A percentile compares a stretch with the other conserved stretches of the same genome.
Conservation (phyloP, 2,888 invertebrate genomes). For the Ariolimax columbianus region DNA sequence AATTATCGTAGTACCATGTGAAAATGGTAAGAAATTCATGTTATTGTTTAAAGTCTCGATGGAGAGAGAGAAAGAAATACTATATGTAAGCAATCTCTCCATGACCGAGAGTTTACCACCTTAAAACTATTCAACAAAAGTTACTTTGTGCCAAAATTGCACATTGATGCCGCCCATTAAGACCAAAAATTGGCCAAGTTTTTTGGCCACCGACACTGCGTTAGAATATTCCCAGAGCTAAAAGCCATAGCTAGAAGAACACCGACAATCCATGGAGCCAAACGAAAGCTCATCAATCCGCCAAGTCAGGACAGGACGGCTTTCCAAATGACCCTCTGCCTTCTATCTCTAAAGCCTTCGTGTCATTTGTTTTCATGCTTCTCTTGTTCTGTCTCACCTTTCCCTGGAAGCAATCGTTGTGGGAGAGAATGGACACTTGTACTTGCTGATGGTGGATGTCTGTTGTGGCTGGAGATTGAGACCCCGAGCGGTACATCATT, state of each 20-base stretch:
- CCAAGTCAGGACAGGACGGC: background rate
- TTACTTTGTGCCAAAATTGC: too few species aligned
- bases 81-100: too few species aligned
- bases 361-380: constrained; percentile 19
- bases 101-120: too few species aligned
- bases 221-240: background rate
- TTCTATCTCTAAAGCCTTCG: background rate
- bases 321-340: background rate
- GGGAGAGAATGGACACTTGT: background rate
- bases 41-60: too few species aligned
- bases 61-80: too few species aligned
- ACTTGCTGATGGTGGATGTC: background rate
- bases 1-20: too few species aligned
- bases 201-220: background rate
- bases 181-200: background rate
- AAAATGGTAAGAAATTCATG: too few species aligned
- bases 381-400: constrained; percentile 9
- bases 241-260: background rate
- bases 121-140: too few species aligned
- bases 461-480: constrained; percentile 1
- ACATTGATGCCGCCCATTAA: too few species aligned
- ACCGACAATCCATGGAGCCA: constrained; percentile 5
- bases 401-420: background rate
- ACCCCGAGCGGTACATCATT: background rate
- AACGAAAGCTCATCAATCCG: constrained; percentile 21